phyloP scores from a whole-genome alignment of 2,797 vertebrate genomes.

The Echiichthys vipera region DNA sequence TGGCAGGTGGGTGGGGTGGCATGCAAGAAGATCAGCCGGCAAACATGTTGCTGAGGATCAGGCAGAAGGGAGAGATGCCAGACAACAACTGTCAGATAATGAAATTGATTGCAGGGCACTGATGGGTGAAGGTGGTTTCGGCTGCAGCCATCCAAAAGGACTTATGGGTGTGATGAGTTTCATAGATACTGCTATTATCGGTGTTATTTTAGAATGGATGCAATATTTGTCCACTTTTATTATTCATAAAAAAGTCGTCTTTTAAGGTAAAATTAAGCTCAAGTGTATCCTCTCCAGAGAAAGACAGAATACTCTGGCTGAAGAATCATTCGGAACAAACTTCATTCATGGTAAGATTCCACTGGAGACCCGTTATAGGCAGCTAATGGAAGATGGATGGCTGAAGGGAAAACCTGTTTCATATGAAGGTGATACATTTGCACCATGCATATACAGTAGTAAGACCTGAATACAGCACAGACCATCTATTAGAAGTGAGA shows the following conservation, averaged over 20 bases:
- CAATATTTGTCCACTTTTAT: conserved; percentile 12
- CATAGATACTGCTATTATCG: conserved; percentile 32
- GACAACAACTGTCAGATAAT: conserved; percentile 50
- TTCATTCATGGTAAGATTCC: no score
- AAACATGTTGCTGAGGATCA: conserved; percentile 10
- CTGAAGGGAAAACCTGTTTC: no score
- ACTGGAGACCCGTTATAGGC: no score
- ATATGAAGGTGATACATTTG: no score
- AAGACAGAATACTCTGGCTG: neutral
- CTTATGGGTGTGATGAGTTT: conserved; percentile 35
- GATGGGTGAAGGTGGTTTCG: conserved; percentile 55
- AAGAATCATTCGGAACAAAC: conserved; percentile 3
- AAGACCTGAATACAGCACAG: no score
- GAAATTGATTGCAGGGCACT: conserved; percentile 53
- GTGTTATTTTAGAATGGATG: conserved; percentile 24
- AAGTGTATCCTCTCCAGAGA: neutral
- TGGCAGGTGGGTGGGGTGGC: neutral
- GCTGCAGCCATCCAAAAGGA: conserved; percentile 22
- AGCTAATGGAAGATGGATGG: no score
- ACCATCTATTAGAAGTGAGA: no score
- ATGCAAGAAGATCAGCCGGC: conserved; percentile 20
- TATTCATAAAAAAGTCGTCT: neutral
- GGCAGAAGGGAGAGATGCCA: conserved; percentile 14
- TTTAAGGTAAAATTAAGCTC: neutral
- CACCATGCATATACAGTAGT: no score